Base-by-base conservation (phyloP, 2,888 invertebrate genomes). In the Eugnorisma glareosa region DNA sequence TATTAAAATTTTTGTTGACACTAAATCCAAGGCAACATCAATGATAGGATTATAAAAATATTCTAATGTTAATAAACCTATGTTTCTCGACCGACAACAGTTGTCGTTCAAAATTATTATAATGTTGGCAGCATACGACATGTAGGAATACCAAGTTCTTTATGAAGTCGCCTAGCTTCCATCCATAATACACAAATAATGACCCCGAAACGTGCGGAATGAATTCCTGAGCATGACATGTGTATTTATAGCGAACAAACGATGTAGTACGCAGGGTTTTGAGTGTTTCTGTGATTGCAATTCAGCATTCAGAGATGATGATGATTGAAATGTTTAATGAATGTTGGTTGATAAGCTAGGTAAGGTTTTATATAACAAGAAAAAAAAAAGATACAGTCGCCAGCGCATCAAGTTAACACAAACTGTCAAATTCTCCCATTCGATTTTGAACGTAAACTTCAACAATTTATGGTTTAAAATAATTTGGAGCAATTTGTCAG, bases 221-320 rank as follows among this genome's bases (percentile, higher is more conserved):
- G 13, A n/a, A 54, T 79, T 82, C 59, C 35, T 43, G 31, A 66
- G 75, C 64, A 21, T 66, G 66, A 82, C 82, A 75, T 24, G 51
- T 61, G 43, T 79, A 79, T 79, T 79, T 75, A 67, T 67, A 59
- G 66, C 48, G 11, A 51, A 43, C 35, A 57, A 57, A 24, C 28
- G 7, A 40, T 57, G 8, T 66, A 77, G n/a, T 18, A 18, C 5
- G 18, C 37, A 15, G 18, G 8, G 24, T 45, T 54, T 64, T 21
- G 48, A 15, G 77, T 43, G 40, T 37, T 68, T 31, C 37, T 57
- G 28, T 57, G 7, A n/a, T 31, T 11, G 10, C 1, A 31, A 37
- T 37, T 37, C 21, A 43, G 45, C 37, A 43, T 70, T 37, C 45
- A 31, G 1, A 18, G 35, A 15, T 77, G 1, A 15, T 6, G 28